Evolutionary conservation across 2,113 vertebrate genomes (phyloP).

Genomic region (Gadus chalcogrammus): DNA sequence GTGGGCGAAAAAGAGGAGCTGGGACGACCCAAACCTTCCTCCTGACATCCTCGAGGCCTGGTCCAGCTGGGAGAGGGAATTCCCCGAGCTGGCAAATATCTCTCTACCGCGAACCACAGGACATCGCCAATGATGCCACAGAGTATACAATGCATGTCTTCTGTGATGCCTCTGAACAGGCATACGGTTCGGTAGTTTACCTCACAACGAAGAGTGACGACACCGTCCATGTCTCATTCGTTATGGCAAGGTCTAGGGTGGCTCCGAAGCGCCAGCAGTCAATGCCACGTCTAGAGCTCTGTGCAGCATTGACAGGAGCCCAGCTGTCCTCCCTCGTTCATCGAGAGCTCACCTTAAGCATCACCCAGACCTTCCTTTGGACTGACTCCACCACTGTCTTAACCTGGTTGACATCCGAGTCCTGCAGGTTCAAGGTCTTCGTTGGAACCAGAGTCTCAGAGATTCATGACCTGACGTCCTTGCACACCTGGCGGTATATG

Average conservation of each 20-base stretch:
- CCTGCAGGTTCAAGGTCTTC: too few species aligned
- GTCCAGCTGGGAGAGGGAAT: neutral
- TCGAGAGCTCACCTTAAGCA: neutral
- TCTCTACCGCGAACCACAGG: neutral
- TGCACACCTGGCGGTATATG: too few species aligned
- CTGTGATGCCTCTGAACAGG: neutral
- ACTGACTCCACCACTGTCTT: too few species aligned
- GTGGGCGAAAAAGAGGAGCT: constrained; percentile 6
- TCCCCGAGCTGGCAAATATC: neutral
- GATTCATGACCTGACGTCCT: too few species aligned
- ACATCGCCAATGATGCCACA: neutral
- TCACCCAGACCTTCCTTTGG: neutral
- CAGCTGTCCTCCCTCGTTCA: neutral
- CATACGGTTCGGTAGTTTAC: neutral
- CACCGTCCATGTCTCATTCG: neutral
- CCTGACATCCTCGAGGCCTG: neutral
- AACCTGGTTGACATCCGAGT: too few species aligned
- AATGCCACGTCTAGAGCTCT: too few species aligned
- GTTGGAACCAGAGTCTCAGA: too few species aligned
- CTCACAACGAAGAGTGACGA: neutral
- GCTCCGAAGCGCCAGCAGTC: neutral
- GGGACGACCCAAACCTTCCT: constrained; percentile 5
- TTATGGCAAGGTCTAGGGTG: neutral
- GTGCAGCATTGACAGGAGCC: neutral
- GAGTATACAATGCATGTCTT: neutral